Base-by-base conservation (phyloP, 35 echinoderm and acorn worm genomes). In the Eucidaris tribuloides region DNA sequence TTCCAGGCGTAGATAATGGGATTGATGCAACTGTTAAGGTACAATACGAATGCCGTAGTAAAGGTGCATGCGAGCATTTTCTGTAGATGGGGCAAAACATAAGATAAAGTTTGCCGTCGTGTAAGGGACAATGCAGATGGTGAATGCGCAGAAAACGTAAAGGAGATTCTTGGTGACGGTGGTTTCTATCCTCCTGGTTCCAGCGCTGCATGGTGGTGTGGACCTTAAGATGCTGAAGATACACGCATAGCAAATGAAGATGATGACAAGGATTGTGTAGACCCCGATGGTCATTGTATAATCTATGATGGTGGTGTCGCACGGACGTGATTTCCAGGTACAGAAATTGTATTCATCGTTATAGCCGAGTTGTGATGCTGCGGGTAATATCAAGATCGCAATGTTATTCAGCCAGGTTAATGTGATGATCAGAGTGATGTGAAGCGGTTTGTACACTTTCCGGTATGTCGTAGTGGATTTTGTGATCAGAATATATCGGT, bases 101-200 rank as follows among this genome's bases (percentile, higher is more conserved):
- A n/a, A n/a, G n/a, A n/a, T n/a, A n/a, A n/a, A n/a, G n/a, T n/a
- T n/a, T n/a, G n/a, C n/a, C n/a, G n/a, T n/a, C n/a, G n/a, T n/a
- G n/a, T n/a, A n/a, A n/a, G n/a, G n/a, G n/a, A n/a, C n/a, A n/a
- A n/a, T n/a, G n/a, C n/a, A n/a, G n/a, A n/a, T n/a, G n/a, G n/a
- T n/a, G n/a, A n/a, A n/a, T n/a, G n/a, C n/a, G n/a, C n/a, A n/a
- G n/a, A n/a, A n/a, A n/a, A n/a, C n/a, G n/a, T n/a, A n/a, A n/a
- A n/a, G n/a, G n/a, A n/a, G 60, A 42, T 90, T 90, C 65, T 90
- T 90, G 42, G 88, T 90, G 54, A 90, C 84, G 58, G 83, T 66
- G n/a, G 64, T 68, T 44, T 90, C 80, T 45, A 79, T 63, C 39
- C 49, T 33, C 36, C 3, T 74, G 58, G 24, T 61, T 58, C 54